Percentiles rank a stretch among this genome's conserved stretches.
These are phyloP conservation scores for Dysidea cf. avara DNA, from an alignment of 37 sponge, comb jelly and placozoan species.

Conservation along the genomic window DNA sequence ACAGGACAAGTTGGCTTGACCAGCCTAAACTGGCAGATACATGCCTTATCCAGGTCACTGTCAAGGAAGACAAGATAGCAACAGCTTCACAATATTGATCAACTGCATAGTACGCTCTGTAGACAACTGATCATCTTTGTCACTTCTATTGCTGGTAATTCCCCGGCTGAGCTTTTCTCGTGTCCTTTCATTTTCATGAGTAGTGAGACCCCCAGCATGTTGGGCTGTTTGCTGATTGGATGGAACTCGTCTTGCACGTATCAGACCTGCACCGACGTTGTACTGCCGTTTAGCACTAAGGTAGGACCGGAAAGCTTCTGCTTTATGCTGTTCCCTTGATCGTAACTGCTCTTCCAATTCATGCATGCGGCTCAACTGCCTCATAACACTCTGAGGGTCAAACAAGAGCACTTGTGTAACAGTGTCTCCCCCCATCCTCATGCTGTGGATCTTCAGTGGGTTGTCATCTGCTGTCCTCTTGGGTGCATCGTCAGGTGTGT, in stretches of 20 bases:
- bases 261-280: constrained; percentile 17
- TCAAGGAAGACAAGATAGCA: constrained; percentile 86
- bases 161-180: constrained; percentile 51
- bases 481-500: not conserved
- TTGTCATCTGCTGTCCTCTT: too few relatives aligned
- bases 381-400: constrained; percentile 66
- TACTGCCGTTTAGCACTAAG: constrained; percentile 52
- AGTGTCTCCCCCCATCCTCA: constrained; percentile 10
- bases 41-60: constrained; percentile 50
- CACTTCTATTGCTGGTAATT: constrained; percentile 41
- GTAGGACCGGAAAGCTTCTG: constrained; percentile 56
- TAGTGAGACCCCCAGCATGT: not conserved
- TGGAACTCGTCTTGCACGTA: not conserved
- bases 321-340: constrained; percentile 15
- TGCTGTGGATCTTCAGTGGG: constrained; percentile 30
- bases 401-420: constrained; percentile 38
- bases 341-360: constrained; percentile 14
- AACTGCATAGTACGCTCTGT: constrained; percentile 27
- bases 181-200: constrained; percentile 30
- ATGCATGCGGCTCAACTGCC: constrained; percentile 39
- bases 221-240: not conserved
- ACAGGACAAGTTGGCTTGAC: constrained; percentile 60
- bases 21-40: constrained; percentile 57
- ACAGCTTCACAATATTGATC: constrained; percentile 63
- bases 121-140: constrained; percentile 11